Evolutionary conservation across 2,888 invertebrate genomes (phyloP), one percentile per base, ranked within the genome.

Genomic region (Lasioglossum vierecki): DNA sequence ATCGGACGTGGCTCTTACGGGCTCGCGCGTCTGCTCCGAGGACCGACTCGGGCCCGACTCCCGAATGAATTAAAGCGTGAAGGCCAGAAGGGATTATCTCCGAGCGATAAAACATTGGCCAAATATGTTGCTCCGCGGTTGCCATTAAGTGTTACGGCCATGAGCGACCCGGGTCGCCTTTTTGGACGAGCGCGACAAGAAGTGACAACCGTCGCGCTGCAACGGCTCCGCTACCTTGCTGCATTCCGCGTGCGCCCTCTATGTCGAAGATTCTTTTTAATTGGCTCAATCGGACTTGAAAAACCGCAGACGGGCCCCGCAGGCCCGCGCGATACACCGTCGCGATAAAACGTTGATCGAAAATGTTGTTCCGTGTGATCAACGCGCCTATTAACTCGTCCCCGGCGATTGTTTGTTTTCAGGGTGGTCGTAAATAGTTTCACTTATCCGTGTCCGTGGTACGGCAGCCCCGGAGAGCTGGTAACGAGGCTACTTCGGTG

Each of bases 31-130:
- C 60, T 57, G 72, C 77, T n/a, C 78, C 76, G 77, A 57, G 57
- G 57, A n/a, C 57, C n/a, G n/a, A 57, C 11, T n/a, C n/a, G 57
- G 57, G 57, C 57, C 57, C 57, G n/a, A 57, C n/a, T 4, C 53
- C 46, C 30, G 76, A 78, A 87, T 87, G 87, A 88, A 88, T 89
- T 89, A 90, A 89, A 89, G 88, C 88, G 88, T 83, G 86, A 90
- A 86, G 80, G 76, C 78, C 86, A 74, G 80, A 77, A 86, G 81
- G 89, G 86, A 90, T 90, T 87, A 87, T 87, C 87, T 72, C 81
- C 79, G 35, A 57, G 82, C 82, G 88, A 89, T 89, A 89, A 89
- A 89, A 89, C 89, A 89, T 88, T 88, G 88, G 75, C 82, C 83
- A 76, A 88, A 89, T 89, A 89, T 89, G 88, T 89, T 88, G 84